Conservation (phyloP, 2,797 vertebrate species). For the Coendou prehensilis region DNA sequence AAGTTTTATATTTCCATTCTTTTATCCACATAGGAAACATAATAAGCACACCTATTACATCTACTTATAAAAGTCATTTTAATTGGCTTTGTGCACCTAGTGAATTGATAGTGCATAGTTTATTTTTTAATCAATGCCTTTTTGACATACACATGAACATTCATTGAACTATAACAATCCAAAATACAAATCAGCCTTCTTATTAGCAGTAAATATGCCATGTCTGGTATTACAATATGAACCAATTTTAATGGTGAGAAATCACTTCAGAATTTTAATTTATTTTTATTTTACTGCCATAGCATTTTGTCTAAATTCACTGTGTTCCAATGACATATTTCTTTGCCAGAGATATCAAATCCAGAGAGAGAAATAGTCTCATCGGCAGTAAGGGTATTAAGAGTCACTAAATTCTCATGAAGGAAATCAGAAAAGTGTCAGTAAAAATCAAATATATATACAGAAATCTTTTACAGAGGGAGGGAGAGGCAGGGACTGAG, state of each 20-base stretch:
- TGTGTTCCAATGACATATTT: conserved; percentile 28
- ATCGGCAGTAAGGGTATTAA: neutral
- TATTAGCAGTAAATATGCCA: conserved; percentile 44
- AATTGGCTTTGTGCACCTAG: neutral
- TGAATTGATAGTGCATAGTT: neutral
- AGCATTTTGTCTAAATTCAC: conserved; percentile 39
- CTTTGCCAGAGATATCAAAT: conserved; percentile 61
- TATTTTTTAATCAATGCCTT: neutral
- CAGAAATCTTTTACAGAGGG: neutral
- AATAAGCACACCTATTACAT: neutral
- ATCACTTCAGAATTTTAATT: conserved; percentile 43
- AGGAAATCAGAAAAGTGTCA: conserved; percentile 43
- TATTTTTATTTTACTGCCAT: conserved; percentile 53
- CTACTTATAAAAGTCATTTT: conserved; percentile 61
- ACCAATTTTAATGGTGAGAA: conserved; percentile 6
- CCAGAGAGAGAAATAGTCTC: conserved; percentile 43
- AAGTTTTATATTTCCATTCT: conserved; percentile 35
- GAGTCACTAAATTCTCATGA: conserved; percentile 47
- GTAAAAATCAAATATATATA: conserved; percentile 34
- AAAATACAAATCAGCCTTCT: conserved; percentile 58
- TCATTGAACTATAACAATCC: conserved; percentile 35
- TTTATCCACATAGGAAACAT: conserved; percentile 18
- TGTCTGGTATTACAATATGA: conserved; percentile 24
- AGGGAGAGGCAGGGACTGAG: neutral
- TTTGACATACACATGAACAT: conserved; percentile 10